Evolutionary conservation across 2,888 invertebrate species (phyloP), one percentile per base, ranked within the genome.

Genomic region (Trissolcus brochymenae): DNA sequence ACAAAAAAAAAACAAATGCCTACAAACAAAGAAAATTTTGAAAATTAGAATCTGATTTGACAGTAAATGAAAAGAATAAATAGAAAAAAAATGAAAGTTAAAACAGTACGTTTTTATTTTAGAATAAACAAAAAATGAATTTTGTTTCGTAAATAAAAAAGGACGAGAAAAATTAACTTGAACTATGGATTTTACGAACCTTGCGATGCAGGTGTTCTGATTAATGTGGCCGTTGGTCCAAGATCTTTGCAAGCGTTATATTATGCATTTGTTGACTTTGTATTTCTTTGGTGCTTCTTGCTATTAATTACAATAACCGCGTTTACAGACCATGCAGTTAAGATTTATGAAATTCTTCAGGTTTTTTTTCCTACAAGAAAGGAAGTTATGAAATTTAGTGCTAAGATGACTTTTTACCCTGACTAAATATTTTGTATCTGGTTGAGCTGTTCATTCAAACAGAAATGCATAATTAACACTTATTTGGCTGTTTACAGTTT

Each of bases 221-320:
- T 46, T 16, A 46, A 46, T 46, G 46, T 46, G 46, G 46, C 7
- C 46, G 7, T 46, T 46, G 46, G 46, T 46, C 46, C 16, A 14
- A 46, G n/a, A 46, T n/a, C 16, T 16, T 46, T 7, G 46, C 46
- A 46, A 46, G 16, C 46, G 16, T 46, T 6, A 46, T 11, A 46
- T 46, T 14, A 16, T 11, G 7, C 4, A 7, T 46, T 46, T 46
- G 14, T 16, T 14, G n/a, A 46, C n/a, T 46, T 13, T 3, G 16
- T 3, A 7, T 46, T 46, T 46, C 46, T 4, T 46, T 11, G 35
- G 35, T 14, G 14, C 14, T 46, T 46, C 14, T 4, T 7, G 46
- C 7, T 46, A 16, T 46, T 46, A 46, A 46, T 46, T 46, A 46
- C 7, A 46, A 46, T 46, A 46, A 46, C 16, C 46, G 46, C 46